A percentile compares a stretch with the other conserved stretches of the same genome.
phyloP scores from a whole-genome alignment of 2,113 vertebrate genomes.

The Aleadryas rufinucha region DNA sequence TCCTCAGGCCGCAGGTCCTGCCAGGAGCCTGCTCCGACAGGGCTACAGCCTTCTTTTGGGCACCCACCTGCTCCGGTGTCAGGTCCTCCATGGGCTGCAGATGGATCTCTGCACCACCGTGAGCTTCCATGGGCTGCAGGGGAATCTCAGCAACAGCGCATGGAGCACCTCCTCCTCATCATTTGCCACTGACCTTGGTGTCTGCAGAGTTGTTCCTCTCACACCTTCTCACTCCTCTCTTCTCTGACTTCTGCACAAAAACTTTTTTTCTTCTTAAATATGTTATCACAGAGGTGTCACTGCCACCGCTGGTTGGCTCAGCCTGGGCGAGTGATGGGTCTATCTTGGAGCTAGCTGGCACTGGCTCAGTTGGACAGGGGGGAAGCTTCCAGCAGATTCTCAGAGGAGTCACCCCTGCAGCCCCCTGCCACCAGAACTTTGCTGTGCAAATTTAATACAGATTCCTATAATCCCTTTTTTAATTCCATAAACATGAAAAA shows the following conservation, averaged over 20 bases:
- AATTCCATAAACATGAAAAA: neutral
- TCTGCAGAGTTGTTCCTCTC: neutral
- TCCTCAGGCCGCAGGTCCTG: rapidly evolving
- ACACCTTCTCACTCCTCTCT: neutral
- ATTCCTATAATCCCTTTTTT: neutral
- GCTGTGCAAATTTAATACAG: neutral
- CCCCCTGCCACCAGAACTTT: neutral
- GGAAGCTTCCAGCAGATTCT: neutral
- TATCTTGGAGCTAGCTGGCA: neutral
- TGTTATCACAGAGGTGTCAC: neutral
- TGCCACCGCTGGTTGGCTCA: neutral
- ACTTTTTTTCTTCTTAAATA: neutral
- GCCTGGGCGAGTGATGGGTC: neutral
- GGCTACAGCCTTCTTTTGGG: neutral
- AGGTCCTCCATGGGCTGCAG: neutral
- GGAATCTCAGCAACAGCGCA: neutral
- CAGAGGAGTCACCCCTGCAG: neutral
- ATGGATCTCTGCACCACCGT: neutral
- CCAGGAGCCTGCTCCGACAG: neutral
- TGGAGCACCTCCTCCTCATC: rapidly evolving
- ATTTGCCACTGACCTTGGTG: neutral
- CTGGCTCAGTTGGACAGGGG: rapidly evolving
- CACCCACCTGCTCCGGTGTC: neutral
- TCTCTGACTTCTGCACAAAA: neutral
- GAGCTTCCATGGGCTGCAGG: neutral